Conservation (phyloP, 1,140 invertebrate genomes). For the Pseudomyrmex pallidus region DNA sequence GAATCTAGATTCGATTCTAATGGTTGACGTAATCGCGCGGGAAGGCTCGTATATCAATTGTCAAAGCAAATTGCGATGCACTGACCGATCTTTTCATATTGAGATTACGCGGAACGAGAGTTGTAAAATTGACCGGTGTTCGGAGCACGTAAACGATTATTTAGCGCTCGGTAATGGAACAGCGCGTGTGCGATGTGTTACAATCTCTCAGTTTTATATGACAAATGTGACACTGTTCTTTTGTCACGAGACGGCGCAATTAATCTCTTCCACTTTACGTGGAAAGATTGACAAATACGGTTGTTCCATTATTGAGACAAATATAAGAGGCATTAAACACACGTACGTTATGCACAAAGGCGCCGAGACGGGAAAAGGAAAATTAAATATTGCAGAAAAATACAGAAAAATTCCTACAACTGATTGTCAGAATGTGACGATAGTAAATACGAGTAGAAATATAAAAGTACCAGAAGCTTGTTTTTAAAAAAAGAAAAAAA, state of each 20-base stretch:
- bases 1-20: slow-evolving; percentile 30
- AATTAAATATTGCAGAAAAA: no score
- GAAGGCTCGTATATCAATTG: slow-evolving; percentile 62
- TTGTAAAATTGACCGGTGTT: slow-evolving; percentile 49
- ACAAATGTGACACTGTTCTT: background rate
- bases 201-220: slow-evolving; percentile 46
- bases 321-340: background rate
- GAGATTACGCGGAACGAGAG: slow-evolving; percentile 55
- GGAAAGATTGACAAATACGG: background rate
- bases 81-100: slow-evolving; percentile 51
- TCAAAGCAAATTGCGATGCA: slow-evolving; percentile 37
- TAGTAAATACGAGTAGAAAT: no score
- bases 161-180: slow-evolving; percentile 53
- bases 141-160: slow-evolving; percentile 52
- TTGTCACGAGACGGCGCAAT: background rate
- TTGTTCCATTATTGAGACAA: background rate
- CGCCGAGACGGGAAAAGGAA: no score
- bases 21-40: slow-evolving; percentile 41
- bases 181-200: background rate
- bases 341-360: background rate
- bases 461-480: no score
- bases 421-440: no score
- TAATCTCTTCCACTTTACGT: slow-evolving; percentile 52
- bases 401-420: no score
- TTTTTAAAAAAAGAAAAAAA: no score